Evolutionary conservation across 2,888 invertebrate genomes (phyloP).

Genomic region (Cataglyphis albicans): DNA sequence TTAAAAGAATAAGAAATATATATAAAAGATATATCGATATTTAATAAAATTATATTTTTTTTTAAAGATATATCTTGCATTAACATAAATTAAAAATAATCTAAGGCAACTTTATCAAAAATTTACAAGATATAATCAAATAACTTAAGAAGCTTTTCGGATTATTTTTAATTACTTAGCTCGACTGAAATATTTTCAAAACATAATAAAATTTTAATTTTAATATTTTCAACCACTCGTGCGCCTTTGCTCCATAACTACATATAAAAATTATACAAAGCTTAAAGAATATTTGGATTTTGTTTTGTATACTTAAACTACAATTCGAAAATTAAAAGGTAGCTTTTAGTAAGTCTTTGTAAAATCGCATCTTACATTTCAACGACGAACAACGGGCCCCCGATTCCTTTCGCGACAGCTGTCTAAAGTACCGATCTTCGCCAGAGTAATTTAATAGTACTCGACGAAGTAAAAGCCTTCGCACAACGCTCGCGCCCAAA

Average conservation of each 20-base stretch:
- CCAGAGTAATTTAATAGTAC: conserved; percentile 52
- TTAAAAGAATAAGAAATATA: neutral
- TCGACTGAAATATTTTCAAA: neutral
- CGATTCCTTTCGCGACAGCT: conserved; percentile 52
- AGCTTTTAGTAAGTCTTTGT: conserved; percentile 47
- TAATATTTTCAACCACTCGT: neutral
- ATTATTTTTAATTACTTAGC: neutral
- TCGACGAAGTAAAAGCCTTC: conserved; percentile 48
- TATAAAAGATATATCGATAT: neutral
- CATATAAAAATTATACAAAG: conserved; percentile 1
- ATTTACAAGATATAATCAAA: neutral
- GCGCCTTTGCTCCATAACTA: too few relatives aligned
- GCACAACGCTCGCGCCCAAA: conserved; percentile 48
- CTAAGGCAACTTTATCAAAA: neutral
- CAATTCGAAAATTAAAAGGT: conserved; percentile 45
- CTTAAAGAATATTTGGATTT: neutral
- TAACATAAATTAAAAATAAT: neutral
- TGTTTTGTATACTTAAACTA: conserved; percentile 3
- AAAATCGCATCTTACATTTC: conserved; percentile 52
- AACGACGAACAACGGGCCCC: conserved; percentile 37
- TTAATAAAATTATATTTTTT: neutral
- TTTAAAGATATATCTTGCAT: neutral
- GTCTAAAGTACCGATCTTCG: conserved; percentile 52
- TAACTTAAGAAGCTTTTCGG: neutral
- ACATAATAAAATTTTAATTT: conserved; percentile 8